Percentiles rank a stretch among this genome's conserved stretches.
These are phyloP conservation scores for Phyllotis vaccarum DNA, from an alignment of 2,797 vertebrate species.

Conservation along the genomic window DNA sequence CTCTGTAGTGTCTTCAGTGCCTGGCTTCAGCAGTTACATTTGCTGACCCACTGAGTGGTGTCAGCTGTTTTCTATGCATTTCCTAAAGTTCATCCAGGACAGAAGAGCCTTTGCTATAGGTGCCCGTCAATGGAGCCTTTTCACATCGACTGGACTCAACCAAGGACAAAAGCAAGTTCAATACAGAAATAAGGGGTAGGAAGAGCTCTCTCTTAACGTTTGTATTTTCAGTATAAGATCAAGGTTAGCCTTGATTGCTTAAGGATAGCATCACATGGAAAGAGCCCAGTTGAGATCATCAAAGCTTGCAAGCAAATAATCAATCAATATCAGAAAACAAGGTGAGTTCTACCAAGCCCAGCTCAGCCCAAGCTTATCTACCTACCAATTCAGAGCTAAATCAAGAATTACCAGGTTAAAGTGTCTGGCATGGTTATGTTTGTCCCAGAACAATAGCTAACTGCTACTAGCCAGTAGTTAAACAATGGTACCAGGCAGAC, in stretches of 20 bases:
- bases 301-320: background rate
- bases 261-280: background rate
- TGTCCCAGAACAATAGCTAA: background rate
- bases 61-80: background rate
- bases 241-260: background rate
- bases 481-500: background rate
- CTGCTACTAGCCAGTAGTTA: background rate
- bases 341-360: background rate
- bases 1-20: background rate
- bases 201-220: background rate
- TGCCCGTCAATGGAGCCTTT: background rate
- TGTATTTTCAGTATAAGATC: background rate
- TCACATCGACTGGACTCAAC: background rate
- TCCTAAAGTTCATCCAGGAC: background rate
- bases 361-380: background rate
- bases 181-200: background rate
- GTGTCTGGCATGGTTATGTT: background rate
- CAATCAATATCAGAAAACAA: background rate
- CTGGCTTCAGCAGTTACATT: background rate
- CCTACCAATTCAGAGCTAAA: slow-evolving; percentile 17
- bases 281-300: background rate
- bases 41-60: background rate
- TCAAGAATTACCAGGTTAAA: background rate
- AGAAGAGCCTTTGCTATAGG: background rate
- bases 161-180: background rate